Base-by-base conservation (phyloP, 2,113 vertebrate genomes). In the Phrynosoma blainvillii region DNA sequence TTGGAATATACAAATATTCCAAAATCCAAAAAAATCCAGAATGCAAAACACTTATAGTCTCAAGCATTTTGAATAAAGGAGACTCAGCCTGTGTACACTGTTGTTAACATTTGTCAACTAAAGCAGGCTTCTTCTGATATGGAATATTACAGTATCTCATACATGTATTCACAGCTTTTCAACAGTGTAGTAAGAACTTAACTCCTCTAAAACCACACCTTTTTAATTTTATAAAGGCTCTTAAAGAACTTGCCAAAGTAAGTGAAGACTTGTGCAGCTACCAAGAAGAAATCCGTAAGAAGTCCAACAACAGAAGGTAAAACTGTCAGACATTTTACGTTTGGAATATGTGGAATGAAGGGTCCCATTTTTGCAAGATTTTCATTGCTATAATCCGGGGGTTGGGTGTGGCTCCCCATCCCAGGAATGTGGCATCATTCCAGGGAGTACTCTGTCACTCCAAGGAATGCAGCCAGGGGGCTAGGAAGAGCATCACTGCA, bases 191-290 rank as follows among this genome's bases (percentile, higher is more conserved):
- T 78, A 89, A 81, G 9, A 92, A 91, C 77, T 82, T 30, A 47
- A 68, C 90, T 89, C 9, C 40, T 10, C 87, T 96, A 94, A 97
- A 84, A 5, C 1, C 18, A 54, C 93, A 4, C 66, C 92, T 65
- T 88, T 94, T 96, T 0, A 94, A 10, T 96, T 91, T 71, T 95
- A 18, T 88, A 92, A 95, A 99, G 99, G 99, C 98, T 94, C 97
- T 99, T 88, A 98, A 98, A 94, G 99, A 99, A 97, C 99, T 99
- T 89, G 98, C 98, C 70, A 97, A 96, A 96, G 98, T 99, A 74
- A 99, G 99, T 93, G 98, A 99, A 96, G 99, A 99, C 93, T 96
- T 99, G 81, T 99, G 98, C 94, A 99, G 97, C 96, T 99, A 98
- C 95, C 98, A 99, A 97, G 98, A 99, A 92, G 98, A 99, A 97